These are phyloP conservation scores for Margarornis squamiger DNA, from an alignment of 2,797 vertebrate species.

Conservation along the genomic window DNA sequence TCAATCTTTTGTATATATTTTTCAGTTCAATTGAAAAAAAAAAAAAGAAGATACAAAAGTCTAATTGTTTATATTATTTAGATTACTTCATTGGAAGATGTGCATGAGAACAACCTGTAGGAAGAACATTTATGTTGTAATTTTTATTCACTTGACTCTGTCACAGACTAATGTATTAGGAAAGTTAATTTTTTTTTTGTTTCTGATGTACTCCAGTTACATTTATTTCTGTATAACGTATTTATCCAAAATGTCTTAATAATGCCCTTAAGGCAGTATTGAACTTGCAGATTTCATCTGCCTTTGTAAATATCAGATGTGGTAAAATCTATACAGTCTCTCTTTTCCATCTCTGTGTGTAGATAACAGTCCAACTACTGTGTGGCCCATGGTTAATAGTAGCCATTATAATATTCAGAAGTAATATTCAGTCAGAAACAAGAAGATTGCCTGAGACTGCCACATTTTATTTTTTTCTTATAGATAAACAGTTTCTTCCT, in stretches of 20 bases:
- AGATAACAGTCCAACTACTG: neutral
- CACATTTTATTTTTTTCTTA: neutral
- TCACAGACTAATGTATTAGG: neutral
- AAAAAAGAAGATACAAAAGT: neutral
- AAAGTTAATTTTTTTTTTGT: neutral
- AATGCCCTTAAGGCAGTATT: neutral
- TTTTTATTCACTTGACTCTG: neutral
- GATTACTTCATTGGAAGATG: neutral
- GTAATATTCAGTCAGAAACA: constrained; percentile 10
- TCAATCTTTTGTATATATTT: neutral
- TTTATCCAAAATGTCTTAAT: neutral
- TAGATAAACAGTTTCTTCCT: neutral
- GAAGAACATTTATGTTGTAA: neutral
- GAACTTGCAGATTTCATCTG: neutral
- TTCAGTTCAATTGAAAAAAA: neutral
- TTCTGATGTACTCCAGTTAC: neutral
- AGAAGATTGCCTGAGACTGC: neutral
- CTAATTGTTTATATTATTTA: neutral
- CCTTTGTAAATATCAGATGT: neutral
- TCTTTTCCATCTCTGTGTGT: neutral
- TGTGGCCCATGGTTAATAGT: neutral
- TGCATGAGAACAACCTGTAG: neutral
- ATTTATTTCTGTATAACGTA: neutral
- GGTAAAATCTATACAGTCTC: neutral
- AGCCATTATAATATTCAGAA: neutral